These are phyloP conservation scores for Brachionus koreanus DNA, from an alignment of 1,140 invertebrate genomes.

Conservation along the genomic window DNA sequence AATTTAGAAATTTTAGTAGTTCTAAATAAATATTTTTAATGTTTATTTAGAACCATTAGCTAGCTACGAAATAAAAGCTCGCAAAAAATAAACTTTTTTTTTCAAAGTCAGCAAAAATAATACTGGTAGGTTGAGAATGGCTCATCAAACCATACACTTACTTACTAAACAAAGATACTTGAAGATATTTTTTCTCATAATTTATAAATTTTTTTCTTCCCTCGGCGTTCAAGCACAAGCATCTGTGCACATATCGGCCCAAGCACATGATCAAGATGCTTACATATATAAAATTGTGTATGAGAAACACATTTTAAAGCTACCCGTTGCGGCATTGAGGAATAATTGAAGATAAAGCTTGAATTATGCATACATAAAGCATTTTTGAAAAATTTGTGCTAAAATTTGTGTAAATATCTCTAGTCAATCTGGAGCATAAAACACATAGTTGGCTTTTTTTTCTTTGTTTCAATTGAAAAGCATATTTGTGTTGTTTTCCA, in stretches of 20 bases:
- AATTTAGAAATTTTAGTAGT: no score
- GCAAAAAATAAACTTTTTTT: no score
- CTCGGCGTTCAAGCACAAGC: not conserved
- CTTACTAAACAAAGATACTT: no score
- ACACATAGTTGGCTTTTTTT: not conserved
- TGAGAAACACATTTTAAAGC: not conserved
- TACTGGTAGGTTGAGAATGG: no score
- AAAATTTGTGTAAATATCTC: not conserved
- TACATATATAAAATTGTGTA: not conserved
- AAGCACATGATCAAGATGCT: not conserved
- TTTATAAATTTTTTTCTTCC: not conserved
- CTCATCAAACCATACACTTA: no score
- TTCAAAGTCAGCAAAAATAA: no score
- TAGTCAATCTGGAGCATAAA: not conserved
- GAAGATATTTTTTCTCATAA: not conserved
- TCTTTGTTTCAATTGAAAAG: not conserved
- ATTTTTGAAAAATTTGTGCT: not conserved
- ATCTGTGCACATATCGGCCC: not conserved
- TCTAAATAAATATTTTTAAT: no score
- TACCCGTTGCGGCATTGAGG: not conserved
- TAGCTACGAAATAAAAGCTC: no score
- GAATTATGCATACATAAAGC: not conserved
- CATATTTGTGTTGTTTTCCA: slow-evolving; percentile 1
- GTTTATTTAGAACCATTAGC: no score
- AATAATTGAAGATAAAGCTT: not conserved